Conservation (phyloP, 2,113 vertebrate species). For the Sialia sialis region DNA sequence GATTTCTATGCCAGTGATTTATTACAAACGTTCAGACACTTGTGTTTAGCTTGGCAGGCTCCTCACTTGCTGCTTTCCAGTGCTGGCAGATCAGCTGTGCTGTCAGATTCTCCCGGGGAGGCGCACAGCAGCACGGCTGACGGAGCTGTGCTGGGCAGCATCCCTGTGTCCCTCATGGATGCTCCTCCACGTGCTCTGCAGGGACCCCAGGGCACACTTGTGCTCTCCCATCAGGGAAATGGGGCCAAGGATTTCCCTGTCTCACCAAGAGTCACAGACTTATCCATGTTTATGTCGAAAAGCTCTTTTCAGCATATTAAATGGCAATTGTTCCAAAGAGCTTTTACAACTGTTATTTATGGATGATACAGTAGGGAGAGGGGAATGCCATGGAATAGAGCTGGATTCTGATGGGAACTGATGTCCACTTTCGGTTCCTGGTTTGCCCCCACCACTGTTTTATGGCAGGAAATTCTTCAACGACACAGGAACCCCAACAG, state of each 20-base stretch:
- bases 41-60: slow-evolving; percentile 51
- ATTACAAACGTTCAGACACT: slow-evolving; percentile 12
- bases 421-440: background rate
- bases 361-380: fast-evolving
- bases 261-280: background rate
- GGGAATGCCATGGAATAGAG: background rate
- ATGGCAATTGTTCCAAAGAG: background rate
- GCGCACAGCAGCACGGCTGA: background rate
- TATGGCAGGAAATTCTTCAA: background rate
- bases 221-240: background rate
- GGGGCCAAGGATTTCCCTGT: background rate
- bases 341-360: background rate
- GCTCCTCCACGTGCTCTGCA: background rate
- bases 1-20: background rate
- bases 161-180: background rate
- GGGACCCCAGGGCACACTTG: background rate
- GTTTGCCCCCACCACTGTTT: background rate
- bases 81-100: background rate
- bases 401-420: background rate
- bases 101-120: background rate
- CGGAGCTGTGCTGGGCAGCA: background rate
- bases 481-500: background rate
- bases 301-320: slow-evolving; percentile 4
- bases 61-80: slow-evolving; percentile 28
- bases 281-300: background rate